Evolutionary conservation across 37 sponge, comb jelly and placozoan genomes (phyloP), one percentile per base, ranked within the genome.

Genomic region (Theonella swinhoei): DNA sequence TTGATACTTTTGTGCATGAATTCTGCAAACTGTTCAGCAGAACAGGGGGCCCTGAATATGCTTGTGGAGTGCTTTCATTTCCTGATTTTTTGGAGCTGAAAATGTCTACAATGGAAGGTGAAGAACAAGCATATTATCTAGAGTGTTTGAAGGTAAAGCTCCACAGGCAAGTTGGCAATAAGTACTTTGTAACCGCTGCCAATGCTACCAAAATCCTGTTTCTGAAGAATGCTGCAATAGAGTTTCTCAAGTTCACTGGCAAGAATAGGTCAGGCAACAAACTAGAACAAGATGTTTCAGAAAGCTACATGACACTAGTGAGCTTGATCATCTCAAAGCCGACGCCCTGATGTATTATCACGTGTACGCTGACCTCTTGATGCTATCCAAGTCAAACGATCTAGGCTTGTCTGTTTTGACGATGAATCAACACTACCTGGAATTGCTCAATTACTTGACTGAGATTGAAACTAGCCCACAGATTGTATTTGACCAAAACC

Each of bases 1-100:
- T 77, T 77, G 84, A 83, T 75, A 83, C 68, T 24, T n/a, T 83
- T 5, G 78, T 85, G 8, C 86, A 85, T 70, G 78, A 77, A 31
- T 85, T 85, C 68, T 85, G 86, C 72, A 85, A 85, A 69, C 31
- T 85, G 30, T 85, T 85, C 58, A 71, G 72, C 7, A 85, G 23
- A 58, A 32, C 38, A 40, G 86, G 86, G 5, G 72, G 3, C 28
- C 86, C 86, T 36, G 86, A 77, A 31, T 85, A 85, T 77, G n/a
- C 62, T 42, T 11, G 28, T 41, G 86, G 86, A 37, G 86, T 69
- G n/a, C 7, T 69, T 39, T 77, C 78, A 23, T 77, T 85, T 36
- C 84, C 84, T 39, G 76, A 83, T 29, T 83, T 77, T 85, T 63
- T 85, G 3, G 72, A 77, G 28, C 3, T 82, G n/a, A 70, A 72